A percentile compares a stretch with the other conserved stretches of the same genome.
Evolutionary conservation across 1,140 invertebrate species (phyloP).

Genomic region (Panulirus ornatus): DNA sequence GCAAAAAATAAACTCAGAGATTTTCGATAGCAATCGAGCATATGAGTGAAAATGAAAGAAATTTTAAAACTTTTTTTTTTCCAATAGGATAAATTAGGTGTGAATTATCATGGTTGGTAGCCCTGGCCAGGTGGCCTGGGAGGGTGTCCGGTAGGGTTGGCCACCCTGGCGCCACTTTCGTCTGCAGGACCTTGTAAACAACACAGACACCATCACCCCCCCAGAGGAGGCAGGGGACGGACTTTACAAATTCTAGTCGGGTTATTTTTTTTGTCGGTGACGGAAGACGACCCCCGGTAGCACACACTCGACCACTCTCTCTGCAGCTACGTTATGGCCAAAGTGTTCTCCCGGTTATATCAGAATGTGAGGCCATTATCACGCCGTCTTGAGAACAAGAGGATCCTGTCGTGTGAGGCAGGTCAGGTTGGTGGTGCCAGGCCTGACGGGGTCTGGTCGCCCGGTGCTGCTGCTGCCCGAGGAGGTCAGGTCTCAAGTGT

Average conservation of each 20-base stretch:
- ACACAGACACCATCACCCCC: not conserved
- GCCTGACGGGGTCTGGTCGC: not conserved
- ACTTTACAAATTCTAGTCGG: too few species aligned
- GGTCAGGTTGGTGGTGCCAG: not conserved
- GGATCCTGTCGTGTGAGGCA: not conserved
- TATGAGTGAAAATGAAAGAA: too few species aligned
- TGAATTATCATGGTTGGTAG: too few species aligned
- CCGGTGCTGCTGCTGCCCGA: not conserved
- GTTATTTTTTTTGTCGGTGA: not conserved
- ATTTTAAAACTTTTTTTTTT: too few species aligned
- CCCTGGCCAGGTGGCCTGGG: too few species aligned
- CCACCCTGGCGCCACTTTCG: constrained; percentile 25
- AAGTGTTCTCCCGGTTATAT: constrained; percentile 37
- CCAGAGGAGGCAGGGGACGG: not conserved
- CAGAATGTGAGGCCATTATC: constrained; percentile 57
- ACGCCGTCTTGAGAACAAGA: not conserved
- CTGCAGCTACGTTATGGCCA: constrained; percentile 62
- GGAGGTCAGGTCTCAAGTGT: not conserved
- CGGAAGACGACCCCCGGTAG: not conserved
- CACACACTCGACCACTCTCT: not conserved
- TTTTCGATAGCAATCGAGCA: too few species aligned
- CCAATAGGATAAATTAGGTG: too few species aligned
- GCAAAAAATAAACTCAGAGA: too few species aligned
- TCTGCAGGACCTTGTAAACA: constrained; percentile 56
- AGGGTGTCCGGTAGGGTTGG: not conserved